Evolutionary conservation across 2,797 vertebrate species (phyloP), one percentile per base, ranked within the genome.

Genomic region (Clarias platycephalus): DNA sequence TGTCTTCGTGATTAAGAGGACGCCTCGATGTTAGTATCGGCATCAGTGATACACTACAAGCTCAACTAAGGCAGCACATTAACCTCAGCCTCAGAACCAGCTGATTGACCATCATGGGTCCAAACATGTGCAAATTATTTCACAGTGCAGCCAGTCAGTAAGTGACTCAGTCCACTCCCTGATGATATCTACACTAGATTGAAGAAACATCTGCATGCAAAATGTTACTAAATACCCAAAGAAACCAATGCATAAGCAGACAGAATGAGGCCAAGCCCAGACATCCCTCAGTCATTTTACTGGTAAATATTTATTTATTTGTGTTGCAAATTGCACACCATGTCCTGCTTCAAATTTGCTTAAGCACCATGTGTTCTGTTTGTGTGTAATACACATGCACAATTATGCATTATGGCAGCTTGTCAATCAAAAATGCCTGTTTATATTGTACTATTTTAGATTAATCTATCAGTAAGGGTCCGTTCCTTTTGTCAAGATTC

Each of bases 201-300:
- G 3, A 26, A 75, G 72, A 75, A 74, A 49, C 66, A 83, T 79
- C 79, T 85, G 60, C n/a, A 68, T 64, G 44, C 15, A 34, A 34
- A n/a, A 81, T 24, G 24, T 40, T 40, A 18, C 13, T 68, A 18
- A 64, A 78, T 26, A 12, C 74, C n/a, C 28, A 78, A 57, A 84
- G 22, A 26, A 63, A 66, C 31, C 20, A 57, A 74, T 22, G 40
- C 57, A 82, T 44, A 57, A 57, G 83, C 40, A 44, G 28, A 4
- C 58, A 55, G 75, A 83, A 86, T 22, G 40, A 58, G 16, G 26
- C 53, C 74, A 34, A 13, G 4, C 20, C 16, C 26, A 58, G 49
- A 76, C 8, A 6, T 34, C 34, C 53, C 26, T 18, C 2, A 31
- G 18, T 76, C 72, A 31, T 3, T 2, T 58, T 58, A 76, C 53